Evolutionary conservation across 2,797 vertebrate species (phyloP), one percentile per base, ranked within the genome.

Genomic region (Paratrypauchen microcephalus): DNA sequence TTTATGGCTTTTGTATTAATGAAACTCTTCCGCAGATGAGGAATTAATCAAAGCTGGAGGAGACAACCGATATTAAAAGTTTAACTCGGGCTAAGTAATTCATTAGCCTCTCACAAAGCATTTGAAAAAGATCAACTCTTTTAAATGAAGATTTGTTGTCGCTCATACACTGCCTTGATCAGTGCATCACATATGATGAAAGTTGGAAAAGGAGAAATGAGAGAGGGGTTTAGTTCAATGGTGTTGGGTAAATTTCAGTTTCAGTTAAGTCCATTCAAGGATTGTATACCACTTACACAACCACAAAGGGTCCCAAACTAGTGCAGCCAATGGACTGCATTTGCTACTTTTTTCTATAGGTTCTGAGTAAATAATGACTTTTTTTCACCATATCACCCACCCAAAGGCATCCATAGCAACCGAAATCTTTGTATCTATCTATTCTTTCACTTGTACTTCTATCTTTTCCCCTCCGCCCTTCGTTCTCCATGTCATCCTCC

Each of bases 41-140:
- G 88, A 92, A 93, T 94, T 92, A 93, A 93, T 94, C 90, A 93
- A 88, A 86, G 86, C 84, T 76, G 75, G 82, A 88, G 76, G 77
- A 88, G 83, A 90, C 85, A 85, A 85, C 82, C 86, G 88, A 92
- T 91, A 94, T 93, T 93, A 92, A 92, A 93, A 93, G 91, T 93
- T 93, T 87, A 91, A 91, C 80, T 79, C 75, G 83, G 86, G 88
- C 80, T 88, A 86, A 89, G 87, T 84, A 85, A 91, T 91, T 83
- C 84, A 88, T 90, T 87, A 82, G 83, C 73, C 69, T 83, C 83
- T 75, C 83, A 74, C 79, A 89, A 85, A 86, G 73, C 70, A 70
- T 86, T 74, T 85, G 87, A 89, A 82, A 77, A 84, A 88, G 83
- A 90, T 88, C 85, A 91, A 91, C 82, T 86, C 85, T 24, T 66